Conservation (phyloP, 92 coral and sea anemone species). For the Isaurus tuberculatus region DNA sequence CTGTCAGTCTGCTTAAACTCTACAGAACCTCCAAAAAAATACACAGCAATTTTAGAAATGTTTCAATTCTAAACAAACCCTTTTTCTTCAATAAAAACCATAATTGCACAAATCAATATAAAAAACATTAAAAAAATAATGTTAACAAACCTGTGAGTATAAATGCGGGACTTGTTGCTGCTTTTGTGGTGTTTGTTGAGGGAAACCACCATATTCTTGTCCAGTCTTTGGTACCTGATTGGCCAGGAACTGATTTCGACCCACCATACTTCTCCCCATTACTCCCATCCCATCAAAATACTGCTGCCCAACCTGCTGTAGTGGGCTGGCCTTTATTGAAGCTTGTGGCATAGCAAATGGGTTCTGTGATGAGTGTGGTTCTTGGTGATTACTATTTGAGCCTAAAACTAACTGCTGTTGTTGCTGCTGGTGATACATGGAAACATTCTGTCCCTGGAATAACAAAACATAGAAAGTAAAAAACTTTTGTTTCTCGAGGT, state of each 20-base stretch:
- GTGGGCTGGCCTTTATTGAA: constrained; percentile 66
- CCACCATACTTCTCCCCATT: constrained; percentile 55
- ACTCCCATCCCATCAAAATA: constrained; percentile 73
- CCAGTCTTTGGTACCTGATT: constrained; percentile 64
- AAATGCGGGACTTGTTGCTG: constrained; percentile 76
- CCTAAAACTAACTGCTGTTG: constrained; percentile 51
- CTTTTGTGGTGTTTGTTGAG: constrained; percentile 77
- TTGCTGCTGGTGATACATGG: constrained; percentile 37
- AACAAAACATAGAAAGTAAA: neutral
- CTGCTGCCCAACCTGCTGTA: constrained; percentile 60
- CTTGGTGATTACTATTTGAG: constrained; percentile 30
- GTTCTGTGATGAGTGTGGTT: constrained; percentile 39
- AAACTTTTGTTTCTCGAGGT: too few species aligned
- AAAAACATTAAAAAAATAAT: neutral
- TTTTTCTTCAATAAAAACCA: too few species aligned
- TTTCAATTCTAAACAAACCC: too few species aligned
- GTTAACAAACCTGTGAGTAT: constrained; percentile 70
- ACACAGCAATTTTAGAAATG: too few species aligned
- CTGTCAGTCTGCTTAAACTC: too few species aligned
- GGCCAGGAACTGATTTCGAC: constrained; percentile 59
- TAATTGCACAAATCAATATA: too few species aligned
- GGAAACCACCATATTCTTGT: constrained; percentile 72
- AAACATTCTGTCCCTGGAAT: constrained; percentile 33
- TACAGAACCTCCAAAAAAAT: too few species aligned
- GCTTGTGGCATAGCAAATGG: constrained; percentile 69